These are phyloP conservation scores for Smutsia temminckii DNA, from an alignment of 2,797 vertebrate species.

Conservation along the genomic window DNA sequence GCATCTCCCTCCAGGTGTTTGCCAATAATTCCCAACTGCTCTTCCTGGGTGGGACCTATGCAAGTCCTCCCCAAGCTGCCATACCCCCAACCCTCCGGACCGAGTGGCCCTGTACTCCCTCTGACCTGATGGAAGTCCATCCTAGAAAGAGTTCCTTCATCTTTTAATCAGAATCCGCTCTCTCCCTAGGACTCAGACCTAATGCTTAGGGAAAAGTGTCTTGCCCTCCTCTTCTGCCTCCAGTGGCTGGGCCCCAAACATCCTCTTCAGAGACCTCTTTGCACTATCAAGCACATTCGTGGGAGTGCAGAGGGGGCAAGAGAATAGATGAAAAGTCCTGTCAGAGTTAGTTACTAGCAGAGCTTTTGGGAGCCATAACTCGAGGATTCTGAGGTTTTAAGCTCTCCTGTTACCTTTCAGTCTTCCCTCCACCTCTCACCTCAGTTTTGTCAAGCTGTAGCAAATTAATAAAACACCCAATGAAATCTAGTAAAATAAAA, in stretches of 20 bases:
- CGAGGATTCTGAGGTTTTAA: neutral
- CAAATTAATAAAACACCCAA: slow-evolving; percentile 16
- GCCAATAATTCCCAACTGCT: neutral
- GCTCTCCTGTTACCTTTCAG: neutral
- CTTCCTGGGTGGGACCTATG: neutral
- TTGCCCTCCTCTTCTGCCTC: neutral
- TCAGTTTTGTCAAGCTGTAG: neutral
- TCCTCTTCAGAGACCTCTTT: neutral
- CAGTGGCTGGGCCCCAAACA: neutral
- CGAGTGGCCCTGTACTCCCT: neutral
- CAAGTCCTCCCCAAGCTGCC: neutral
- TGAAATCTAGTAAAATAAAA: neutral
- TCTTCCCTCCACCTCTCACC: neutral
- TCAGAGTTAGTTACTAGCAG: neutral
- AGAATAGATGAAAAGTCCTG: neutral
- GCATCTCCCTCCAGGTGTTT: neutral
- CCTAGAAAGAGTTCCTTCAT: neutral
- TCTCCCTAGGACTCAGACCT: neutral
- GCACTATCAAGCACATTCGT: neutral
- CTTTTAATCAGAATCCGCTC: neutral
- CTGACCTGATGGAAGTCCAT: neutral
- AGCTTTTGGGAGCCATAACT: neutral
- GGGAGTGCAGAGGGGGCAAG: neutral
- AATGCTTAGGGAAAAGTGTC: neutral
- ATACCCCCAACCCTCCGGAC: neutral